phyloP scores from a whole-genome alignment of 2,113 vertebrate species.

The Clarias macrocephalus region DNA sequence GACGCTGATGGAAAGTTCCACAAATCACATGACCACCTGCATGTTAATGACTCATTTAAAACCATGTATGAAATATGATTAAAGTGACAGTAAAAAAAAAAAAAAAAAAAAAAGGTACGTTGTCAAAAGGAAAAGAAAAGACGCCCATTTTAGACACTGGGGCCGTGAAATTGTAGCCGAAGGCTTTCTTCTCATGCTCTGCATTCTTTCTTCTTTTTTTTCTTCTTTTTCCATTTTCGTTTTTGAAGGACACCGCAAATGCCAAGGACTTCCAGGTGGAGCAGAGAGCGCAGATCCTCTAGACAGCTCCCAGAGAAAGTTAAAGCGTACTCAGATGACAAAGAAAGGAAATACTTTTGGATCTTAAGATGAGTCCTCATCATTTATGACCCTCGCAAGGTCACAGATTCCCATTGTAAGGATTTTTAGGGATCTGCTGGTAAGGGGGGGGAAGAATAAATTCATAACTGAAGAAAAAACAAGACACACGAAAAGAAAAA shows the following conservation, averaged over 20 bases:
- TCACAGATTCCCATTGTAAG: background rate
- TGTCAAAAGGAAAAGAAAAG: background rate
- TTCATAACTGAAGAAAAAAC: background rate
- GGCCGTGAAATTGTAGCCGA: slow-evolving; percentile 48
- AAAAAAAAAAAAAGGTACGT: background rate
- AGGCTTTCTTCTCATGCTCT: slow-evolving; percentile 36
- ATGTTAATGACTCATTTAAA: slow-evolving; percentile 44
- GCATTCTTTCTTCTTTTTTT: slow-evolving; percentile 21
- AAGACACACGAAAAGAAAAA: background rate
- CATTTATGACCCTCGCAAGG: background rate
- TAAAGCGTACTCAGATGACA: background rate
- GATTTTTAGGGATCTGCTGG: background rate
- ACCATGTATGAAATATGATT: slow-evolving; percentile 49
- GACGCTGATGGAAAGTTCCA: slow-evolving; percentile 1
- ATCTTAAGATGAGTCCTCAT: background rate
- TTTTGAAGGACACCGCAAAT: slow-evolving; percentile 38
- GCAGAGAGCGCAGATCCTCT: background rate
- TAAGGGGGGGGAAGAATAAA: background rate
- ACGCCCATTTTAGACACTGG: slow-evolving; percentile 4
- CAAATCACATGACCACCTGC: slow-evolving; percentile 22
- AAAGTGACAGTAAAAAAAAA: slow-evolving; percentile 30
- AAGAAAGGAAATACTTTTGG: slow-evolving; percentile 22
- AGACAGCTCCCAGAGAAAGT: background rate
- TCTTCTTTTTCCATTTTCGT: slow-evolving; percentile 12
- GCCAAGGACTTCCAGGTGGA: slow-evolving; percentile 37